These are phyloP conservation scores for Champsocephalus esox DNA, from an alignment of 2,797 vertebrate species.

Conservation along the genomic window DNA sequence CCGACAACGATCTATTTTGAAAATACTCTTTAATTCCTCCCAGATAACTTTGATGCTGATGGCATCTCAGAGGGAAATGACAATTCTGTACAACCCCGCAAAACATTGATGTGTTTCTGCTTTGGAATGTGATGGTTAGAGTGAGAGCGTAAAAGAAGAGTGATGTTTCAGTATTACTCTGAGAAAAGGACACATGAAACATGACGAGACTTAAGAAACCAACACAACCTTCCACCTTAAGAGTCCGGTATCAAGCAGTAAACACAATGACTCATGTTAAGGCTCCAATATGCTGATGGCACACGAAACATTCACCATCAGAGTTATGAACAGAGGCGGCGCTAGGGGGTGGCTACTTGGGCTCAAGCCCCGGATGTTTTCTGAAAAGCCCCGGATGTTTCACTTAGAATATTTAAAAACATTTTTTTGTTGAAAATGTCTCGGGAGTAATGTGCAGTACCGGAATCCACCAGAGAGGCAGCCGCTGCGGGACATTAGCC, in stretches of 20 bases:
- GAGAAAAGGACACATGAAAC: neutral
- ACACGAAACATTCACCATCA: neutral
- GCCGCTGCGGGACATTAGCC: too few relatives aligned
- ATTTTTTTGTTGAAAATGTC: too few relatives aligned
- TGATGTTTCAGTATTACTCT: neutral
- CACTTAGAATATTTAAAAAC: too few relatives aligned
- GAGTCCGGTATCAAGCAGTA: neutral
- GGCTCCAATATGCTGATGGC: neutral
- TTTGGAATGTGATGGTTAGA: slow-evolving; percentile 43
- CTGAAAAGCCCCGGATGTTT: too few relatives aligned
- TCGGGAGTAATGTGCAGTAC: too few relatives aligned
- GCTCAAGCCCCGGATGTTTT: too few relatives aligned
- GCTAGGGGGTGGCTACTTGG: too few relatives aligned
- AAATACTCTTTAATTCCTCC: slow-evolving; percentile 57
- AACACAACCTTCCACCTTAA: neutral
- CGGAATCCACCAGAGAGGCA: too few relatives aligned
- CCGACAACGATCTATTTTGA: neutral
- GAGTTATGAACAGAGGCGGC: too few relatives aligned
- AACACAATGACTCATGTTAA: neutral
- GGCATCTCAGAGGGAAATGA: slow-evolving; percentile 24
- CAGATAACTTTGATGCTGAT: slow-evolving; percentile 48
- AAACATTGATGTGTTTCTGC: slow-evolving; percentile 7
- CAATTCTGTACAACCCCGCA: slow-evolving; percentile 36
- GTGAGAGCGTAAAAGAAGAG: slow-evolving; percentile 48
- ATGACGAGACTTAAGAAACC: neutral